Percentiles rank a stretch among this genome's conserved stretches.
Conservation (phyloP, 2,888 invertebrate species). For the Pogonocherus hispidulus region DNA sequence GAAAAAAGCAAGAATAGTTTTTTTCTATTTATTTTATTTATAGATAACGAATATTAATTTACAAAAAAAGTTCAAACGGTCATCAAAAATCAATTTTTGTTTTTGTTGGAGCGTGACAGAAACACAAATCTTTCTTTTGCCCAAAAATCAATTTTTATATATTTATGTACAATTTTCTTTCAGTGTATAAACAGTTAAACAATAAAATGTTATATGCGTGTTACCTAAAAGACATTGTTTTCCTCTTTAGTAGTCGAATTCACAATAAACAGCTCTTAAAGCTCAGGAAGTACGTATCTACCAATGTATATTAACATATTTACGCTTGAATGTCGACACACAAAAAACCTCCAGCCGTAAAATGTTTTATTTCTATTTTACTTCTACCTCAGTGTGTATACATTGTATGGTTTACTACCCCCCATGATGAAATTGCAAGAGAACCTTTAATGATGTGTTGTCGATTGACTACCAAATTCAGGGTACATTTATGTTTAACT, state of each 20-base stretch:
- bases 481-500: too few relatives aligned
- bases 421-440: not conserved
- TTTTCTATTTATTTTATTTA: too few relatives aligned
- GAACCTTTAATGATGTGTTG: not conserved
- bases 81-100: too few relatives aligned
- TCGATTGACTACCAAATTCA: not conserved
- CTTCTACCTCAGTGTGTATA: not conserved
- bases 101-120: too few relatives aligned
- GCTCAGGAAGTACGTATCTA: not conserved
- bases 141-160: too few relatives aligned
- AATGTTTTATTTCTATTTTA: conserved; percentile 9
- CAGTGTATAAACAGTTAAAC: too few relatives aligned
- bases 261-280: conserved; percentile 9
- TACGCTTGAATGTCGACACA: conserved; percentile 1
- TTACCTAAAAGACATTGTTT: not conserved
- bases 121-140: too few relatives aligned
- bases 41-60: too few relatives aligned
- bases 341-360: conserved; percentile 5
- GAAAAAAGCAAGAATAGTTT: too few relatives aligned
- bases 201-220: too few relatives aligned
- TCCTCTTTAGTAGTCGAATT: not conserved
- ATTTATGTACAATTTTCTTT: too few relatives aligned
- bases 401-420: conserved; percentile 7
- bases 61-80: too few relatives aligned
- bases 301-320: conserved; percentile 11